Percentiles rank a stretch among this genome's conserved stretches.
phyloP scores from a whole-genome alignment of 2,888 invertebrate species.

The Caenorhabditis drosophilae region DNA sequence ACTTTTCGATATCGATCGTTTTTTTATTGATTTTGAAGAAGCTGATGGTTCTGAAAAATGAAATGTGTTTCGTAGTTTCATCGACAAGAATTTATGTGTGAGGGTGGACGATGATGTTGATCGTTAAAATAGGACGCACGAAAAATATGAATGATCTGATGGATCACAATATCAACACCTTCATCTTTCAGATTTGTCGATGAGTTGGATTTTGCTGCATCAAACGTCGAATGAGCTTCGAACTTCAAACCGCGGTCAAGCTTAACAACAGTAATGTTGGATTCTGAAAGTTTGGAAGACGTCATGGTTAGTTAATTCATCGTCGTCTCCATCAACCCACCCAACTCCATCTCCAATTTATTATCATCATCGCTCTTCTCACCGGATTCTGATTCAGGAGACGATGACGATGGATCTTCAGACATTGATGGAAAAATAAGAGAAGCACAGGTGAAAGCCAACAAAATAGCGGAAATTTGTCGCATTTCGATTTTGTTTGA shows the following conservation, averaged over 20 bases:
- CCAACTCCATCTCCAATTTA: slow-evolving; percentile 24
- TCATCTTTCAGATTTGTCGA: neutral
- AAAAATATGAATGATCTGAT: neutral
- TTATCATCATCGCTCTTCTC: no score
- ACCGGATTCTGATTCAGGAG: no score
- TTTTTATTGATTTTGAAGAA: no score
- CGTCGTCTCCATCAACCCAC: slow-evolving; percentile 1
- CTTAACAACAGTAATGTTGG: slow-evolving; percentile 33
- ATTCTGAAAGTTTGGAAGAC: slow-evolving; percentile 9
- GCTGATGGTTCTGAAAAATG: no score
- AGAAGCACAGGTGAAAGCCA: neutral
- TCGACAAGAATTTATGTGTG: no score
- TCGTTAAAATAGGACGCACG: neutral
- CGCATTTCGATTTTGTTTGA: neutral
- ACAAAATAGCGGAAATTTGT: neutral
- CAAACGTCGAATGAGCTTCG: slow-evolving; percentile 24
- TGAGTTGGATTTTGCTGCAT: slow-evolving; percentile 1
- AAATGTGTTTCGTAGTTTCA: no score
- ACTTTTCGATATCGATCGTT: no score
- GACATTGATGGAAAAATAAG: neutral
- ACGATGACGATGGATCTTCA: neutral
- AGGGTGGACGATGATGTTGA: no score
- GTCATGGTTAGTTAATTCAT: neutral
- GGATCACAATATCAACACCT: slow-evolving; percentile 1
- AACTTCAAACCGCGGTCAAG: slow-evolving; percentile 24